Evolutionary conservation across 1,140 invertebrate genomes (phyloP).

Genomic region (Neodiprion fabricii): DNA sequence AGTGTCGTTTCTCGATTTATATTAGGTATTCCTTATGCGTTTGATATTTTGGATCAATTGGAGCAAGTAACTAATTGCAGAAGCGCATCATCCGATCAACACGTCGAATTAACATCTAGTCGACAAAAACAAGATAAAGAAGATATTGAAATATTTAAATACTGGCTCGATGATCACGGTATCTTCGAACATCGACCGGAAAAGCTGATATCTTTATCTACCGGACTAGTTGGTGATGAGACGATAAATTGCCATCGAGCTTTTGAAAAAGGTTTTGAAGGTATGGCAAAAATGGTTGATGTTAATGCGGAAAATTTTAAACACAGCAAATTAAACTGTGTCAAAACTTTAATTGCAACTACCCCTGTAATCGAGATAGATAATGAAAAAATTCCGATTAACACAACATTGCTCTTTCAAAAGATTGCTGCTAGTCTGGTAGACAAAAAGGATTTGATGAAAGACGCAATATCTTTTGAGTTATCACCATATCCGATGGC

Average conservation of each 20-base stretch:
- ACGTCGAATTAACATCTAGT: conserved; percentile 51
- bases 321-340: conserved; percentile 18
- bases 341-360: background rate
- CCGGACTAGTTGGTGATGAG: conserved; percentile 47
- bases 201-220: conserved; percentile 46
- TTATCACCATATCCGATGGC: too few relatives aligned
- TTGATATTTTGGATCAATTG: conserved; percentile 33
- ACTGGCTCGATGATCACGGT: conserved; percentile 48
- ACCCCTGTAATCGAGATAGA: too few relatives aligned
- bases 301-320: conserved; percentile 23
- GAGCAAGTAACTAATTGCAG: conserved; percentile 46
- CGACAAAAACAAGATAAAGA: conserved; percentile 48
- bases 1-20: conserved; percentile 27
- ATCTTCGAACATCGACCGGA: conserved; percentile 39
- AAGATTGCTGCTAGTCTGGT: background rate
- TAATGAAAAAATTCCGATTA: too few relatives aligned
- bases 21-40: conserved; percentile 23
- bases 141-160: conserved; percentile 44
- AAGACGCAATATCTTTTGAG: too few relatives aligned
- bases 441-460: too few relatives aligned
- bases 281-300: conserved; percentile 25
- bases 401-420: background rate
- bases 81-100: conserved; percentile 50
- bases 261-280: conserved; percentile 42
- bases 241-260: conserved; percentile 52